phyloP scores from a whole-genome alignment of 2,888 invertebrate species.

The Drosophila percnosoma region DNA sequence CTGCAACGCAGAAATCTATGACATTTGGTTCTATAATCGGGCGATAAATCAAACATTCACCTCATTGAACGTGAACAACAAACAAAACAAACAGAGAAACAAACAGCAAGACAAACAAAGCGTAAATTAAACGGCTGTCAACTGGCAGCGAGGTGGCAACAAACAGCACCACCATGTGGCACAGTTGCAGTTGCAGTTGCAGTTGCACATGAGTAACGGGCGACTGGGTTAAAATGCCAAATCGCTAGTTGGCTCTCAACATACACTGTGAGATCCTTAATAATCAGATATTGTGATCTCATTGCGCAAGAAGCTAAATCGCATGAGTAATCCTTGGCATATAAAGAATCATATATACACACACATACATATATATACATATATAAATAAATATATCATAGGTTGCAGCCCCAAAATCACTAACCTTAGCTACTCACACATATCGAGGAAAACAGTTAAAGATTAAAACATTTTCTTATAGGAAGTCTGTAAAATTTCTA shows the following conservation, averaged over 20 bases:
- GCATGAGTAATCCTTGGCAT: conserved; percentile 46
- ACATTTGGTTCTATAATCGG: conserved; percentile 78
- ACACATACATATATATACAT: conserved; percentile 1
- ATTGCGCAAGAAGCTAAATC: conserved; percentile 33
- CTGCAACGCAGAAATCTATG: conserved; percentile 66
- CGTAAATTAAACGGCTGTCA: conserved; percentile 81
- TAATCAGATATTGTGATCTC: conserved; percentile 61
- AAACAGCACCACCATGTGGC: conserved; percentile 18
- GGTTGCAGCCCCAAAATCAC: background rate
- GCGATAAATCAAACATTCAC: conserved; percentile 80
- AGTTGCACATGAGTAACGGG: conserved; percentile 52
- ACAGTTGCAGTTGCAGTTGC: conserved; percentile 26
- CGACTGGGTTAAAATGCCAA: conserved; percentile 60
- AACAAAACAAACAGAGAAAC: conserved; percentile 52
- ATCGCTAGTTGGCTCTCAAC: conserved; percentile 8
- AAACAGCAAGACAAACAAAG: conserved; percentile 73
- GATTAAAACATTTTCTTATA: conserved; percentile 6
- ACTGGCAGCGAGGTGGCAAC: conserved; percentile 46
- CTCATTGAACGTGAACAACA: conserved; percentile 66
- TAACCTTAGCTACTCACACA: conserved; percentile 1
- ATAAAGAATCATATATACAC: conserved; percentile 4
- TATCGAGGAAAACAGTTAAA: conserved; percentile 1
- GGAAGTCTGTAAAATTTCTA: conserved; percentile 43
- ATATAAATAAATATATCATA: conserved; percentile 19
- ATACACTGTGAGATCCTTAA: conserved; percentile 47